These are phyloP conservation scores for Bombus waltoni DNA, from an alignment of 1,140 invertebrate species.

Conservation along the genomic window DNA sequence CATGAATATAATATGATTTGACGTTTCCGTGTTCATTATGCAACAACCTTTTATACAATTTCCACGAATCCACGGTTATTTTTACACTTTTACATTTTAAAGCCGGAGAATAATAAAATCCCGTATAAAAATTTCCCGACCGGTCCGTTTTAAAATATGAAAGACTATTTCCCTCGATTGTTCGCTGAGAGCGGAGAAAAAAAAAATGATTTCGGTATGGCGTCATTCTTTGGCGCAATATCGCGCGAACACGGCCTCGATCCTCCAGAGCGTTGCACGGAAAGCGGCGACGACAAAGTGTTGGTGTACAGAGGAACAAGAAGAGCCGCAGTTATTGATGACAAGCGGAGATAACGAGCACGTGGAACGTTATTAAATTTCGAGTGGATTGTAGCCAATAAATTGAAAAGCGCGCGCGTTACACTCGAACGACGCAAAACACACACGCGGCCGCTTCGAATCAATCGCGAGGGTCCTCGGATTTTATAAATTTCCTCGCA, in stretches of 20 bases:
- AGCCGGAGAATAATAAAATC: too few species aligned
- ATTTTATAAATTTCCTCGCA: constrained; percentile 4
- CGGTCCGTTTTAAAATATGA: background rate
- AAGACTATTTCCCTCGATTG: background rate
- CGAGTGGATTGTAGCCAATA: constrained; percentile 24
- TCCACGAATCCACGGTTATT: background rate
- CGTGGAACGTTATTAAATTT: constrained; percentile 36
- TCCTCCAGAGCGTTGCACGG: background rate
- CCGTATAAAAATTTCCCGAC: too few species aligned
- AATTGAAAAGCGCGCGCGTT: constrained; percentile 36
- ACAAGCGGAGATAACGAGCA: constrained; percentile 11
- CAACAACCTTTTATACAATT: background rate
- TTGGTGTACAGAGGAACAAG: constrained; percentile 3
- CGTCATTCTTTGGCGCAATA: background rate
- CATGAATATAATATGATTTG: background rate
- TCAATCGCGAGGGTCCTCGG: background rate
- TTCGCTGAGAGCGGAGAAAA: background rate
- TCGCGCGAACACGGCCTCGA: background rate
- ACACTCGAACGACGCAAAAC: background rate
- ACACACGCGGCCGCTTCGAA: background rate
- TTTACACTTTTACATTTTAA: background rate
- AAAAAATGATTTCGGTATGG: background rate
- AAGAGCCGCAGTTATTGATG: constrained; percentile 20
- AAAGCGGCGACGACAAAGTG: background rate
- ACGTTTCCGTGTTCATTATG: background rate